These are phyloP conservation scores for Oenanthe melanoleuca DNA, from an alignment of 2,113 vertebrate species.

Conservation along the genomic window DNA sequence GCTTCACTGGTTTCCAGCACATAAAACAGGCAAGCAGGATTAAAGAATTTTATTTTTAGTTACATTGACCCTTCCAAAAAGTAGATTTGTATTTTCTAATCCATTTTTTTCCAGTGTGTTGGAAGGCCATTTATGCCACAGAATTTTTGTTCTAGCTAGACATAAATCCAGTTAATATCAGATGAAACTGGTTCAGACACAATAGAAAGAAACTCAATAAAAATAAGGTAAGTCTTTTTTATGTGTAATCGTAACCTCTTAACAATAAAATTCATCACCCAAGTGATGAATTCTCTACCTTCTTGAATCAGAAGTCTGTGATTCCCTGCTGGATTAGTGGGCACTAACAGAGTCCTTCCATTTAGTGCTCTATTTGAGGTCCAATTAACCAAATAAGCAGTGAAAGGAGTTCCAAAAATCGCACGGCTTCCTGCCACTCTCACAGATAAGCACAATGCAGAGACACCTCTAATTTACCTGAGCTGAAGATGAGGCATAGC, in stretches of 20 bases:
- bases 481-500: background rate
- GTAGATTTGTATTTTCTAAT: constrained; percentile 23
- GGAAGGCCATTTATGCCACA: background rate
- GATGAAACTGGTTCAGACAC: background rate
- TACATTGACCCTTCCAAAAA: background rate
- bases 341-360: background rate
- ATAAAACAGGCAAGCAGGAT: background rate
- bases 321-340: background rate
- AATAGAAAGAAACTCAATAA: constrained; percentile 1
- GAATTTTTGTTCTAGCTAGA: constrained; percentile 16
- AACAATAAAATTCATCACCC: background rate
- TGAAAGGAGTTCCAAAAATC: background rate
- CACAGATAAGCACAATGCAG: background rate
- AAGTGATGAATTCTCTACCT: background rate
- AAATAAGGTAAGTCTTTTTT: background rate
- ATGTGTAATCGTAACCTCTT: background rate
- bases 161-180: constrained; percentile 5
- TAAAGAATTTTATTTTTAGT: background rate
- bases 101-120: background rate
- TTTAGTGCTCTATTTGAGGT: background rate
- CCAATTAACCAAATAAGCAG: background rate
- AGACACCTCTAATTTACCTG: background rate
- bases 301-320: background rate
- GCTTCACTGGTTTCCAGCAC: background rate
- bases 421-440: background rate